A percentile compares a stretch with the other conserved stretches of the same genome.
phyloP scores from a whole-genome alignment of 2,888 invertebrate species.

The Andrena minutula region DNA sequence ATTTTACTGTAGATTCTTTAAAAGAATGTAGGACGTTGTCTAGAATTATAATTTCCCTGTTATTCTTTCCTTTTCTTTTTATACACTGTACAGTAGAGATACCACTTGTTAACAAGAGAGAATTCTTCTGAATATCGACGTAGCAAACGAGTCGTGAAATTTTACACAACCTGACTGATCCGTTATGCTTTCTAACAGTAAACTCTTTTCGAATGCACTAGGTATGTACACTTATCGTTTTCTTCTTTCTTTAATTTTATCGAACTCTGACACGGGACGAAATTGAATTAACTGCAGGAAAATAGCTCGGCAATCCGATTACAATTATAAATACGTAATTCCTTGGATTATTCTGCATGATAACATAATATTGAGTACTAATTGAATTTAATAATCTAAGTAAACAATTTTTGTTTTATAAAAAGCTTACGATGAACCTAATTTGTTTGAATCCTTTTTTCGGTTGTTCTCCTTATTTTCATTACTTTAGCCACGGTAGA shows the following conservation, averaged over 20 bases:
- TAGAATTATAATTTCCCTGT: constrained; percentile 8
- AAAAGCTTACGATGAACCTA: too few species aligned
- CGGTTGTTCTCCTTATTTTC: background rate
- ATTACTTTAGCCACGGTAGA: background rate
- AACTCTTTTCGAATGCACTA: constrained; percentile 44
- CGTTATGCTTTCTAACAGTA: constrained; percentile 60
- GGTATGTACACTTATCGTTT: constrained; percentile 8
- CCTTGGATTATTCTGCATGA: background rate
- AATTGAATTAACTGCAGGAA: background rate
- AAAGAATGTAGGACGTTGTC: background rate
- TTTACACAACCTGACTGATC: constrained; percentile 14
- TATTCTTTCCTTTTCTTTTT: background rate
- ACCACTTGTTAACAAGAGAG: constrained; percentile 16
- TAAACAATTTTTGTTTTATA: too few species aligned
- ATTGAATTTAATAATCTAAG: too few species aligned
- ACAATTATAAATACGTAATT: background rate
- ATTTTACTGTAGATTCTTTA: background rate
- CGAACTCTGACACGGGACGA: background rate
- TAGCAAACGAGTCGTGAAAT: constrained; percentile 40
- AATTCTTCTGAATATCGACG: constrained; percentile 32
- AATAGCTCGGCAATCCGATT: background rate
- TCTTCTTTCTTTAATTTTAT: background rate
- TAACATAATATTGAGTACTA: too few species aligned
- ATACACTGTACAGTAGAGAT: constrained; percentile 3
- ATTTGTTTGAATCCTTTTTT: too few species aligned